Evolutionary conservation across 1,140 invertebrate species (phyloP).

Genomic region (Cydia fagiglandana): DNA sequence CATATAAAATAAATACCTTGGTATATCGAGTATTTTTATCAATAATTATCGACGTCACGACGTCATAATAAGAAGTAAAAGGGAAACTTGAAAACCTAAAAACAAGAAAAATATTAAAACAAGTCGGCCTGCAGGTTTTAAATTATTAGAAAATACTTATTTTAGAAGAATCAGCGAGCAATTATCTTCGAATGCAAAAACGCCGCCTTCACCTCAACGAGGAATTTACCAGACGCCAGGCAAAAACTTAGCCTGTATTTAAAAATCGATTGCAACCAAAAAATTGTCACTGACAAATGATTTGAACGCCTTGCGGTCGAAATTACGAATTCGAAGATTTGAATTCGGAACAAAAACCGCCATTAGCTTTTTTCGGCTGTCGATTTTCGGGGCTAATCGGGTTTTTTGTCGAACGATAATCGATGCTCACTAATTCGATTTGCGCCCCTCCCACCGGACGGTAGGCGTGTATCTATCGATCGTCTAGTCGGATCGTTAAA

Average conservation of each 20-base stretch:
- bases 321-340: slow-evolving; percentile 73
- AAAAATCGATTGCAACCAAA: slow-evolving; percentile 46
- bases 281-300: slow-evolving; percentile 77
- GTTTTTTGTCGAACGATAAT: slow-evolving; percentile 34
- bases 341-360: slow-evolving; percentile 77
- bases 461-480: slow-evolving; percentile 31
- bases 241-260: slow-evolving; percentile 72
- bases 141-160: slow-evolving; percentile 2
- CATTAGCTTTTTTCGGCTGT: slow-evolving; percentile 74
- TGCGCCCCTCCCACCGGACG: slow-evolving; percentile 19
- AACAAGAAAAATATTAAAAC: too few relatives aligned
- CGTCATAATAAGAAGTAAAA: too few relatives aligned
- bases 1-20: background rate
- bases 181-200: slow-evolving; percentile 44
- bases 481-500: slow-evolving; percentile 28
- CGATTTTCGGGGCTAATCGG: slow-evolving; percentile 56
- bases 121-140: too few relatives aligned
- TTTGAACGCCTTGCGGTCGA: slow-evolving; percentile 67
- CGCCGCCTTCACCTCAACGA: slow-evolving; percentile 43
- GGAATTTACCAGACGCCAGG: slow-evolving; percentile 44
- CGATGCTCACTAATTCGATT: slow-evolving; percentile 31
- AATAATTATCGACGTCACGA: too few relatives aligned
- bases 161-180: slow-evolving; percentile 34
- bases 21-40: too few relatives aligned
- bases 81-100: too few relatives aligned